Evolutionary conservation across 2,113 vertebrate species (phyloP).

Genomic region (Pelobates fuscus): DNA sequence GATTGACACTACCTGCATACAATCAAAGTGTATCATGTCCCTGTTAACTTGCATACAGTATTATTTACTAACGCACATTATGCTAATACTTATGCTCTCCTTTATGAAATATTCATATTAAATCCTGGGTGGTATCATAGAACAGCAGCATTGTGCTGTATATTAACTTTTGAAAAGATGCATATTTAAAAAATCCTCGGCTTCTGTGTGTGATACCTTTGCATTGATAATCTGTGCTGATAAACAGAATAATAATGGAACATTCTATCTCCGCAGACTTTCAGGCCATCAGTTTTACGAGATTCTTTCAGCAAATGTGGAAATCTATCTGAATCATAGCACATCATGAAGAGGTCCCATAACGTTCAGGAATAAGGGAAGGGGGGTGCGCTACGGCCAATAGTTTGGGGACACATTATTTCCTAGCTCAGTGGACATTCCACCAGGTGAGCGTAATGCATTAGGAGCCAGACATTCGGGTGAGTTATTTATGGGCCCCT

Average conservation of each 20-base stretch:
- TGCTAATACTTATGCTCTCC: too few relatives aligned
- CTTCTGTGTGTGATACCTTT: neutral
- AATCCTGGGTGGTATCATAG: too few relatives aligned
- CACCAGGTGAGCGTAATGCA: neutral
- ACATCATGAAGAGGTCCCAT: neutral
- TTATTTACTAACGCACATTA: too few relatives aligned
- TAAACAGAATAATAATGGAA: neutral
- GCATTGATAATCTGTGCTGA: neutral
- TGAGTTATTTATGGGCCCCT: conserved; percentile 37
- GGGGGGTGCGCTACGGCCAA: neutral
- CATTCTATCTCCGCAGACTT: neutral
- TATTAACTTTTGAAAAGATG: neutral
- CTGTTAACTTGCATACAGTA: too few relatives aligned
- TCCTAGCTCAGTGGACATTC: neutral
- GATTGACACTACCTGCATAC: too few relatives aligned
- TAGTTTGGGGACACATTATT: neutral
- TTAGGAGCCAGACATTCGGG: neutral
- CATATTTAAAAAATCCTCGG: neutral
- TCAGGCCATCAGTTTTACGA: neutral
- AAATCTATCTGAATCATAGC: neutral
- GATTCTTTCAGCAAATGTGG: neutral
- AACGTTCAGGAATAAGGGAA: neutral
- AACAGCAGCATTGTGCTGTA: too few relatives aligned
- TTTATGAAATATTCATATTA: too few relatives aligned
- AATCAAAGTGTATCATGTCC: too few relatives aligned